Base-by-base conservation (phyloP, 2,888 invertebrate species). In the Ophioninae sp. region DNA sequence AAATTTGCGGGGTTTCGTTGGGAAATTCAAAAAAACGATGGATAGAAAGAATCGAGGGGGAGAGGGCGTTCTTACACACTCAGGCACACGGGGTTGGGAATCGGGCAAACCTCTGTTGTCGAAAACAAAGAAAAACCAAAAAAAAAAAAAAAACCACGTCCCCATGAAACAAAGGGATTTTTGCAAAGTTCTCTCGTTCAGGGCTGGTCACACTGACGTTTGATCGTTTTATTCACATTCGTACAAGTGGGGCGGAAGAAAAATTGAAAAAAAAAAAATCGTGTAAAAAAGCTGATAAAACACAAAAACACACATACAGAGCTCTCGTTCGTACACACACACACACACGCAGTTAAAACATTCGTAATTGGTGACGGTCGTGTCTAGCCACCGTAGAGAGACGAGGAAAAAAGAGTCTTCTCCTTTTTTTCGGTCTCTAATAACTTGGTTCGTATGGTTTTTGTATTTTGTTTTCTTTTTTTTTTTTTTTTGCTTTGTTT, bases 361-460 rank as follows among this genome's bases (percentile, higher is more conserved):
- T 51, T 51, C 51, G 51, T 51, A 0, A 10, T 2, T 51, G 51
- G 51, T 17, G 51, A 51, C 51, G 2, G 51, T 51, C 51, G 51
- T 51, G 51, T 69, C 58, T 67, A 68, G 77, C 69, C 68, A 76
- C 58, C 77, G 37, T 22, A 64, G 69, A 73, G 63, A 51, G 13
- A 13, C 51, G 64, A 79, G 76, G 72, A 82, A 82, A 30, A 73
- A 79, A 56, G 78, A 65, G 75, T 59, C 44, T 81, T 79, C 56
- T 72, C 75, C 71, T 22, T 75, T 72, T 72, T 65, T 75, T 69
- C 79, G 63, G 51, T 51, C 51, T 51, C 51, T 51, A 13, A 51
- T 3, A 51, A 51, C 17, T 51, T 51, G 13, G 51, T 51, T 51
- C 51, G 51, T 13, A 51, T 17, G 51, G 51, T 51, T 51, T 51